phyloP scores from a whole-genome alignment of 2,888 invertebrate genomes.

The Cosmia pyralina region DNA sequence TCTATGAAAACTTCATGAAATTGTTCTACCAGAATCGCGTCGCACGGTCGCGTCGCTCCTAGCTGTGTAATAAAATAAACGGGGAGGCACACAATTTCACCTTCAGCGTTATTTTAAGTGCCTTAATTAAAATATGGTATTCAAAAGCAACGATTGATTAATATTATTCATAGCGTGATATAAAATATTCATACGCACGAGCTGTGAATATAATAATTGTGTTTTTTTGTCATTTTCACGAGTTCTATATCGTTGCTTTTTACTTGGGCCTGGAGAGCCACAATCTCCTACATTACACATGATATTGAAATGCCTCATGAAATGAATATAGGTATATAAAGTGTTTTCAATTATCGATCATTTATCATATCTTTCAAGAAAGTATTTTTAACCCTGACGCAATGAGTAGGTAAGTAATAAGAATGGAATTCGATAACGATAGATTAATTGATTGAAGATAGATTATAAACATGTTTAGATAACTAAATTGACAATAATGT shows the following conservation, averaged over 20 bases:
- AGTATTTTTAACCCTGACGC: slow-evolving; percentile 49
- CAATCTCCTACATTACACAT: slow-evolving; percentile 25
- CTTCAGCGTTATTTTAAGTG: slow-evolving; percentile 56
- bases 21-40: too few species aligned
- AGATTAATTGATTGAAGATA: slow-evolving; percentile 58
- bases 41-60: too few species aligned
- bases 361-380: slow-evolving; percentile 36
- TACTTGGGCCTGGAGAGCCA: slow-evolving; percentile 15
- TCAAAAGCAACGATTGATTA: slow-evolving; percentile 73
- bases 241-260: slow-evolving; percentile 28
- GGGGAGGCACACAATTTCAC: slow-evolving; percentile 47
- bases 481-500: slow-evolving; percentile 10
- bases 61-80: slow-evolving; percentile 15
- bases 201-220: slow-evolving; percentile 63
- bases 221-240: slow-evolving; percentile 50
- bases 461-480: slow-evolving; percentile 46
- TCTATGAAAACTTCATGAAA: too few species aligned
- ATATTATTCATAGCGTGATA: slow-evolving; percentile 67
- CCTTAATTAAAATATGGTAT: slow-evolving; percentile 71
- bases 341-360: slow-evolving; percentile 30
- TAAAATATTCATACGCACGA: slow-evolving; percentile 75
- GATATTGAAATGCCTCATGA: slow-evolving; percentile 22
- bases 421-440: slow-evolving; percentile 64
- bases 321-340: slow-evolving; percentile 27
- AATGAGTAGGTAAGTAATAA: slow-evolving; percentile 51